Conservation (phyloP, 1,140 invertebrate species). For the Cyclina sinensis region DNA sequence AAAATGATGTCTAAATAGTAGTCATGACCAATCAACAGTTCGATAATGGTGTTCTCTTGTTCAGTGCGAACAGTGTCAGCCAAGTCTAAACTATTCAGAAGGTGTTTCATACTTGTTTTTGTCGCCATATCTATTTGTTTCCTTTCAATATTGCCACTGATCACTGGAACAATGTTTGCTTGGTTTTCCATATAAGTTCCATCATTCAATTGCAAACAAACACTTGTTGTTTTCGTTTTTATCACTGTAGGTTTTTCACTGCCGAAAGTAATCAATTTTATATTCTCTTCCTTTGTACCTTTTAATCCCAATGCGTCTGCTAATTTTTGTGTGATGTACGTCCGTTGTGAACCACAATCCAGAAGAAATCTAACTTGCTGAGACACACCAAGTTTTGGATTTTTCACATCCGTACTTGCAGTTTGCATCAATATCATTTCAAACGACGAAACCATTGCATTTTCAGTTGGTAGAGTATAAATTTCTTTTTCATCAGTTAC, state of each 20-base stretch:
- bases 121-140: background rate
- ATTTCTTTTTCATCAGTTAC: background rate
- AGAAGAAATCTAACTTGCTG: conserved; percentile 29
- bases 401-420: conserved; percentile 29
- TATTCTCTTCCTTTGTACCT: too few relatives aligned
- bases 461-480: background rate
- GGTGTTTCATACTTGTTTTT: background rate
- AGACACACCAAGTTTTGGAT: background rate
- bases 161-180: too few relatives aligned
- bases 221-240: too few relatives aligned
- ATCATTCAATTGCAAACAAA: too few relatives aligned
- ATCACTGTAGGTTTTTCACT: too few relatives aligned
- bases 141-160: background rate
- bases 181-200: too few relatives aligned
- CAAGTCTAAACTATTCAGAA: background rate
- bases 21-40: background rate
- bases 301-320: too few relatives aligned
- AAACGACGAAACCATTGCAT: conserved; percentile 33
- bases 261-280: too few relatives aligned
- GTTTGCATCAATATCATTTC: conserved; percentile 65
- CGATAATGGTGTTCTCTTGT: background rate
- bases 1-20: conserved; percentile 21
- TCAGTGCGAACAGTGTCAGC: background rate
- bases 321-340: too few relatives aligned
- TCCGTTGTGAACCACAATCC: conserved; percentile 29